Percentiles rank a stretch among this genome's conserved stretches.
Evolutionary conservation across 2,888 invertebrate species (phyloP).

Genomic region (Epistrophella euchroma): DNA sequence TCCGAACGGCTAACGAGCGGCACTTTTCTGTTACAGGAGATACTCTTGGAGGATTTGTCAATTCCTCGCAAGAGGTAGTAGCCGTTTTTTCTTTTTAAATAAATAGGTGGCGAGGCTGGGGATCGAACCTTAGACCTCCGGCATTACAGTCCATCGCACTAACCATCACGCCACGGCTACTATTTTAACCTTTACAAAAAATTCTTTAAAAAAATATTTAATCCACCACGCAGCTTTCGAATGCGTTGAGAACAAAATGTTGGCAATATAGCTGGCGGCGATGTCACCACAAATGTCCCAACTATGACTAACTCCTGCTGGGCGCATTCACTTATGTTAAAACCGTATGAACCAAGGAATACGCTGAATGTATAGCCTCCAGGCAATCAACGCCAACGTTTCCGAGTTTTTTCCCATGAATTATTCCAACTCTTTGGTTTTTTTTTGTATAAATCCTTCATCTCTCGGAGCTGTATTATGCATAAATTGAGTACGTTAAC

Average conservation of each 20-base stretch:
- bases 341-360: background rate
- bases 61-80: too few relatives aligned
- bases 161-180: too few relatives aligned
- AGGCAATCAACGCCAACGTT: background rate
- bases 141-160: too few relatives aligned
- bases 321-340: background rate
- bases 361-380: background rate
- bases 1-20: too few relatives aligned
- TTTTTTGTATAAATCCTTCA: conserved; percentile 43
- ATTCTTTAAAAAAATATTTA: too few relatives aligned
- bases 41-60: too few relatives aligned
- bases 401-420: conserved; percentile 3
- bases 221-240: too few relatives aligned
- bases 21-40: too few relatives aligned
- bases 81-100: too few relatives aligned
- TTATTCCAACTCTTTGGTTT: background rate
- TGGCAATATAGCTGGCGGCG: background rate
- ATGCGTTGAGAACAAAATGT: background rate
- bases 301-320: background rate
- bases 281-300: background rate
- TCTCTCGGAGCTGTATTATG: background rate
- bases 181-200: too few relatives aligned
- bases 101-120: too few relatives aligned
- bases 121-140: too few relatives aligned
- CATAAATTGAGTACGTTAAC: conserved; percentile 48